Conservation (phyloP, 2,113 vertebrate genomes). For the Marcusenius ussheri region DNA sequence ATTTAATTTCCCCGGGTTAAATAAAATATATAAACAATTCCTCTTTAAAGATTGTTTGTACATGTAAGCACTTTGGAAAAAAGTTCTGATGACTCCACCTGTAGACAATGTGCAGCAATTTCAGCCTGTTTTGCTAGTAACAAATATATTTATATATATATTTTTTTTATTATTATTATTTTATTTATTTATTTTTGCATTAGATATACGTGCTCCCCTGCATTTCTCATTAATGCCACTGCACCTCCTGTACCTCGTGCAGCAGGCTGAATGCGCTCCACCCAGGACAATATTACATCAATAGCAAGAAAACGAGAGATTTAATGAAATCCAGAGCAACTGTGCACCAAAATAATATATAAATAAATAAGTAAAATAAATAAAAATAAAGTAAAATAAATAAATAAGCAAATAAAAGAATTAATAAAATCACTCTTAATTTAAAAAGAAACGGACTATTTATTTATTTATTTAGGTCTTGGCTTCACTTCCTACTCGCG, state of each 20-base stretch:
- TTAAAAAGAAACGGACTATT: background rate
- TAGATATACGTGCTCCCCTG: background rate
- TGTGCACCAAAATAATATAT: background rate
- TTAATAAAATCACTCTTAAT: background rate
- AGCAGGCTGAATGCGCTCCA: background rate
- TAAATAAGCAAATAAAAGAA: too few relatives aligned
- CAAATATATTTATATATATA: background rate
- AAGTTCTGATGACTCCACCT: background rate
- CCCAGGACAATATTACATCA: background rate
- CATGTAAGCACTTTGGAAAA: background rate
- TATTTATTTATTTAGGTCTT: background rate
- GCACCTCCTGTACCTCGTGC: background rate
- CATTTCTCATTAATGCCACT: background rate
- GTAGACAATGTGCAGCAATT: background rate
- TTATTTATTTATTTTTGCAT: too few relatives aligned
- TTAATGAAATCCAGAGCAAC: background rate
- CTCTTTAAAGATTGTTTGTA: background rate
- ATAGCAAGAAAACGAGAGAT: background rate
- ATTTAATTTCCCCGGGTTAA: background rate
- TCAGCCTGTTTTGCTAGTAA: background rate
- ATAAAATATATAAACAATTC: background rate
- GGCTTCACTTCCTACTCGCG: background rate
- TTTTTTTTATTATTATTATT: too few relatives aligned
- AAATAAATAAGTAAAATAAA: too few relatives aligned
- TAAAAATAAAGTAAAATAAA: background rate